Conservation (phyloP, 2,113 vertebrate genomes). For the Cephalophus harveyi region DNA sequence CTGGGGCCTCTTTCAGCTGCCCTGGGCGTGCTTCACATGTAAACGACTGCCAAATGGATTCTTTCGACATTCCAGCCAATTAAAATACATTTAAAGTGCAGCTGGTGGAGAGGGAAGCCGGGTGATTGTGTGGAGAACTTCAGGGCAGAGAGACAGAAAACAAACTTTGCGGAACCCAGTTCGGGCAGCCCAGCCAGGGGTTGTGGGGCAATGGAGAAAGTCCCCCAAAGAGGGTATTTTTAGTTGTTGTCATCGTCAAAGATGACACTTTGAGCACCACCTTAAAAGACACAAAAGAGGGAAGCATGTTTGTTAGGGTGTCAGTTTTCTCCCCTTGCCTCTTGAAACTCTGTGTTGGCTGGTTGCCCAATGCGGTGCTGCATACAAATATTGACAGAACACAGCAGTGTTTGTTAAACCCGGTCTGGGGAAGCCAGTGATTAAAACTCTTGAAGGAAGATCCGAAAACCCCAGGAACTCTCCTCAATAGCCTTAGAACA, state of each 20-base stretch:
- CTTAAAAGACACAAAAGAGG: slow-evolving; percentile 79
- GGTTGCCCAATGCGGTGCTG: slow-evolving; percentile 81
- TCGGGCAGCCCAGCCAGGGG: slow-evolving; percentile 1
- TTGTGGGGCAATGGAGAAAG: slow-evolving; percentile 50
- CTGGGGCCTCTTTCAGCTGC: slow-evolving; percentile 86
- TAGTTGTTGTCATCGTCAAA: slow-evolving; percentile 68
- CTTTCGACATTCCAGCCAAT: slow-evolving; percentile 86
- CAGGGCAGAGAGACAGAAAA: slow-evolving; percentile 75
- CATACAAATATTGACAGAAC: slow-evolving; percentile 88
- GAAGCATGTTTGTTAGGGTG: slow-evolving; percentile 81
- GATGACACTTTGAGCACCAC: slow-evolving; percentile 81
- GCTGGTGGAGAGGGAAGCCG: slow-evolving; percentile 78
- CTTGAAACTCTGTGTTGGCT: slow-evolving; percentile 81
- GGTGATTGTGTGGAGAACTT: slow-evolving; percentile 69
- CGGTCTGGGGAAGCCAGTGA: slow-evolving; percentile 78
- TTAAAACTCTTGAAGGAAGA: slow-evolving; percentile 82
- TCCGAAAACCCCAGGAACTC: slow-evolving; percentile 76
- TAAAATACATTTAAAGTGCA: slow-evolving; percentile 87
- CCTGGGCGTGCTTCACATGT: slow-evolving; percentile 88
- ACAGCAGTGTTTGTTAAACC: slow-evolving; percentile 83
- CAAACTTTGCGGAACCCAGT: slow-evolving; percentile 62
- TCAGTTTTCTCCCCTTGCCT: slow-evolving; percentile 82
- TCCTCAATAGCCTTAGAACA: slow-evolving; percentile 74
- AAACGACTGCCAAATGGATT: slow-evolving; percentile 89
- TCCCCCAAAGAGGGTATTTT: slow-evolving; percentile 56